Evolutionary conservation across 2,113 vertebrate genomes (phyloP).

Genomic region (Helogale parvula): DNA sequence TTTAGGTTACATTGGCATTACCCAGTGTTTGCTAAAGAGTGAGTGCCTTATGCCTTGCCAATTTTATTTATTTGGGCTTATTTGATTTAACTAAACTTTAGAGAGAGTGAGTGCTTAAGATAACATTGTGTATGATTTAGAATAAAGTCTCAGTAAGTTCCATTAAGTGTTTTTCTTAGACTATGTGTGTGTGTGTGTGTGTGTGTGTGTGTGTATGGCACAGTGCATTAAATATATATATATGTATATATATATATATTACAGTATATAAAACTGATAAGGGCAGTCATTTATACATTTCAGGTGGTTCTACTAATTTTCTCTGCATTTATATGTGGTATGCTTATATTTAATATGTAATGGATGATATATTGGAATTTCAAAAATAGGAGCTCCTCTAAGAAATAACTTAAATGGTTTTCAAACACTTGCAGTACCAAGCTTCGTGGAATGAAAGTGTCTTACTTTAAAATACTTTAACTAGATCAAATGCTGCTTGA

Average conservation of each 20-base stretch:
- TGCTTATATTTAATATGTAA: not conserved
- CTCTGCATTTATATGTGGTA: not conserved
- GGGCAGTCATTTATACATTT: not conserved
- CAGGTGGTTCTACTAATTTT: not conserved
- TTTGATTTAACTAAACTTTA: slow-evolving; percentile 30
- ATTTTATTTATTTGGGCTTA: slow-evolving; percentile 30
- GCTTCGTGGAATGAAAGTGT: not conserved
- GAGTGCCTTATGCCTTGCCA: not conserved
- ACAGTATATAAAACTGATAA: not conserved
- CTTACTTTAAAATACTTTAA: not conserved
- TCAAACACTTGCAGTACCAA: not conserved
- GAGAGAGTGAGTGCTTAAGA: not conserved
- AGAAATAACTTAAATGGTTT: not conserved
- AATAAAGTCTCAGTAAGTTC: slow-evolving; percentile 16
- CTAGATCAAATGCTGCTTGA: not conserved
- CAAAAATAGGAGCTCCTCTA: not conserved
- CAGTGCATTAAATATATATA: no score
- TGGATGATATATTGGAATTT: not conserved
- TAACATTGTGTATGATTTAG: not conserved
- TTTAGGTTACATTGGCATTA: not conserved
- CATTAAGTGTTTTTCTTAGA: not conserved
- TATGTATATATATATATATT: no score
- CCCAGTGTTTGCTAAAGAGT: slow-evolving; percentile 27
- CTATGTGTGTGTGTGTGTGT: not conserved
- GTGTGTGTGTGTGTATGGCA: no score